These are phyloP conservation scores for Pantherophis guttatus DNA, from an alignment of 2,113 vertebrate genomes.

Conservation along the genomic window DNA sequence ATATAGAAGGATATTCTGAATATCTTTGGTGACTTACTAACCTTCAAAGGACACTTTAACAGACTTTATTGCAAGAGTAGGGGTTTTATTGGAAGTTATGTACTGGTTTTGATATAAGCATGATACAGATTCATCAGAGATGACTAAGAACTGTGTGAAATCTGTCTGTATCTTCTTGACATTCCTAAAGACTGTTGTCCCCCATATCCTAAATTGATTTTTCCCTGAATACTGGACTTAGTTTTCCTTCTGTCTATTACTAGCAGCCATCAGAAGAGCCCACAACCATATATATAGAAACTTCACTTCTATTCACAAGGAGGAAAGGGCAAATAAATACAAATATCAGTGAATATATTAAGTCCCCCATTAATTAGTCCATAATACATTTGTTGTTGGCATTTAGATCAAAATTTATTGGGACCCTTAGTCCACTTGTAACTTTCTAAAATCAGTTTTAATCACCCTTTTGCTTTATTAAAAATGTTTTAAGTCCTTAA, in stretches of 20 bases:
- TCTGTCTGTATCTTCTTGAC: not conserved
- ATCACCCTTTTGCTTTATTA: not conserved
- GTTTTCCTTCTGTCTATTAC: not conserved
- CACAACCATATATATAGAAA: not conserved
- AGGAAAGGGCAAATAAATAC: not conserved
- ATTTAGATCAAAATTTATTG: not conserved
- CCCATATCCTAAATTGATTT: not conserved
- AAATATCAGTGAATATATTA: not conserved
- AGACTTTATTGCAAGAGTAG: conserved; percentile 21
- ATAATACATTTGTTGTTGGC: not conserved
- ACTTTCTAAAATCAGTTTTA: not conserved
- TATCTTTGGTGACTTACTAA: conserved; percentile 17
- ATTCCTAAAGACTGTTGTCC: not conserved
- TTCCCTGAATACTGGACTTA: not conserved
- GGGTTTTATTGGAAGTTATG: conserved; percentile 1
- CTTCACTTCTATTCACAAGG: not conserved
- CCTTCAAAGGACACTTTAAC: conserved; percentile 19
- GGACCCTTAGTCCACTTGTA: not conserved
- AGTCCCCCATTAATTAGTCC: not conserved
- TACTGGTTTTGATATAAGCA: not conserved
- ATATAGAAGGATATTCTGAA: conserved; percentile 25
- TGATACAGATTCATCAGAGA: not conserved
- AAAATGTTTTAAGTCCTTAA: not conserved
- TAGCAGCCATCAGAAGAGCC: not conserved
- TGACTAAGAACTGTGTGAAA: not conserved